Base-by-base conservation (phyloP, 2,888 invertebrate genomes). In the Amaurobius ferox region DNA sequence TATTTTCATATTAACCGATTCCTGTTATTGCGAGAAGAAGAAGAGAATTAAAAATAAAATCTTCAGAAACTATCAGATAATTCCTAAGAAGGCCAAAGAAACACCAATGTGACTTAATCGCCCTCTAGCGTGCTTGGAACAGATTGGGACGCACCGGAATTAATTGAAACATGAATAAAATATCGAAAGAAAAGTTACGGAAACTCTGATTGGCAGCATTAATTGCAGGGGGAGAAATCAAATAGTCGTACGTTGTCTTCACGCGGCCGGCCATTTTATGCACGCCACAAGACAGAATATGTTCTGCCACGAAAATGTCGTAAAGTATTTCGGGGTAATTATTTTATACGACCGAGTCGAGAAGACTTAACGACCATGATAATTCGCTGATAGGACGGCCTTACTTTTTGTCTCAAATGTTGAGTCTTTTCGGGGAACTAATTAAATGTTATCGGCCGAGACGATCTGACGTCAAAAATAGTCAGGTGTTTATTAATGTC, bases 141-240 rank as follows among this genome's bases (percentile, higher is more conserved):
- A 71, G 39, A 62, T 44, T 62, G 29, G 32, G 44, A 68, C 67
- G 73, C 62, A 61, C 44, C 29, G 39, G 74, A 76, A 76, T 83
- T 83, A 83, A 83, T 83, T 83, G 83, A 76, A 83, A 83, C 77
- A 83, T 76, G 83, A 83, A 83, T 83, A 83, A 83, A 76, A 76
- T 28, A 83, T 83, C 32, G 13, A 28, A 32, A 40, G n/a, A 39
- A 29, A 62, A 76, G 83, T 77, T 83, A 44, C 44, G 44, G 44
- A 44, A 44, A 44, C 44, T 44, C 44, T 44, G 44, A 44, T 44
- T 44, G 44, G 44, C 44, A 44, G 71, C 83, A 76, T 77, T 83
- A 83, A 83, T 83, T 83, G 83, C 61, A 62, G 7, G 26, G 62
- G 19, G 44, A 16, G n/a, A 44, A 44, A 16, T 13, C 19, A 80